Conservation (phyloP, 2,113 vertebrate genomes). For the Protobothrops mucrosquamatus region DNA sequence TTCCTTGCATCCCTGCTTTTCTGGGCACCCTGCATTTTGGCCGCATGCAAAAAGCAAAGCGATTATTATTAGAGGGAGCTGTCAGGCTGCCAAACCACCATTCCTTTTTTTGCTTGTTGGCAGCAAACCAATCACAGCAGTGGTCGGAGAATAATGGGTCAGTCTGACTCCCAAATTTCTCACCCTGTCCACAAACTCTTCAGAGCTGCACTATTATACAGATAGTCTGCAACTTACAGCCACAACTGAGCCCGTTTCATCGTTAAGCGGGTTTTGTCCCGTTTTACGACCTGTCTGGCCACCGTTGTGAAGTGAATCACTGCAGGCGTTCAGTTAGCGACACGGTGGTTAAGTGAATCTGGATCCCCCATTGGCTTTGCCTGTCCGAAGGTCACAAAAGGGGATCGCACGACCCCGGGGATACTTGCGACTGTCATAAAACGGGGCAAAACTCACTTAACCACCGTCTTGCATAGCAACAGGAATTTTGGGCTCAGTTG, state of each 20-base stretch:
- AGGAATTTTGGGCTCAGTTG: neutral
- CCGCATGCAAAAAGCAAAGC: neutral
- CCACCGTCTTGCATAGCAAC: neutral
- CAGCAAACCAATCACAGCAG: neutral
- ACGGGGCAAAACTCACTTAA: neutral
- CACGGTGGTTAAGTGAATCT: neutral
- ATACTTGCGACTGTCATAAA: neutral
- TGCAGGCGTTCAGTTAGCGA: neutral
- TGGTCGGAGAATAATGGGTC: neutral
- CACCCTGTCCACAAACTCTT: neutral
- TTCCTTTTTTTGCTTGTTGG: neutral
- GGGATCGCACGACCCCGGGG: too few relatives aligned
- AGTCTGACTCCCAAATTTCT: neutral
- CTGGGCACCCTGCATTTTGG: neutral
- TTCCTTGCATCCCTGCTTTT: neutral
- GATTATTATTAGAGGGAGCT: neutral
- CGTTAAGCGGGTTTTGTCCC: neutral
- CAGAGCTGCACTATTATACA: neutral
- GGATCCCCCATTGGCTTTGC: neutral
- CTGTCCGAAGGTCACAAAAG: neutral
- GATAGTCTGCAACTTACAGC: neutral
- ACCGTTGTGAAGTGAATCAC: neutral
- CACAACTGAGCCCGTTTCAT: neutral
- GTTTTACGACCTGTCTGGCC: neutral
- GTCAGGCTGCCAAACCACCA: neutral